Conservation (phyloP, 2,113 vertebrate genomes). For the Anoplopoma fimbria region DNA sequence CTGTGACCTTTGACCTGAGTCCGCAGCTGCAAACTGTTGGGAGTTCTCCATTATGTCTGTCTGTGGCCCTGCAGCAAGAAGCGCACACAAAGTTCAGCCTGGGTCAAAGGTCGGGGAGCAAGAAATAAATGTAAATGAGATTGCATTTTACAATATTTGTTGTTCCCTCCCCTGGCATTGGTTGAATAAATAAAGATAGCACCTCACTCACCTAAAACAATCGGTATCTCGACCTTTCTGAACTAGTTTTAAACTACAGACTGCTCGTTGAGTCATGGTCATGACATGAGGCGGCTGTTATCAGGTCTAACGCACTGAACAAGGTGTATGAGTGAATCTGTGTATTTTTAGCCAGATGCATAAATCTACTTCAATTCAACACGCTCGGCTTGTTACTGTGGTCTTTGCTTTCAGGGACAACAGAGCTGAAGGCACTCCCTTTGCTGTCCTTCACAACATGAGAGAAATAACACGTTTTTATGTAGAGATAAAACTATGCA, state of each 20-base stretch:
- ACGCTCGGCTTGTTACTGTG: neutral
- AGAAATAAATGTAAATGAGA: constrained; percentile 33
- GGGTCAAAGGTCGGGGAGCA: constrained; percentile 34
- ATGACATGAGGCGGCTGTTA: too few species aligned
- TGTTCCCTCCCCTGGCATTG: neutral
- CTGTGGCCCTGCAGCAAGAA: constrained; percentile 28
- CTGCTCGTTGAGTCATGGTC: neutral
- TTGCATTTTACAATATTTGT: constrained; percentile 44
- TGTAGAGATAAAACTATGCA: neutral
- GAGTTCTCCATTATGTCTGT: too few species aligned
- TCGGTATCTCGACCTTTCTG: too few species aligned
- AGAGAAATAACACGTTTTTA: neutral
- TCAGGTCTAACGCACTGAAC: neutral
- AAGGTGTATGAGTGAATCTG: neutral
- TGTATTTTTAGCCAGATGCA: constrained; percentile 3
- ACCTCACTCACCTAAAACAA: neutral
- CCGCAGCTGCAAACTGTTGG: too few species aligned
- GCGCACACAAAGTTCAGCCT: neutral
- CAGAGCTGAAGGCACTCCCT: neutral
- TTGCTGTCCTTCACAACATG: neutral
- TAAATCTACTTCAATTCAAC: neutral
- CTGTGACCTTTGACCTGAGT: constrained; percentile 16
- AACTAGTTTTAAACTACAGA: neutral
- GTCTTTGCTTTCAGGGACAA: neutral
- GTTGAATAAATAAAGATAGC: constrained; percentile 9